Conservation (phyloP, 2,113 vertebrate genomes). For the Pedionomus torquatus region DNA sequence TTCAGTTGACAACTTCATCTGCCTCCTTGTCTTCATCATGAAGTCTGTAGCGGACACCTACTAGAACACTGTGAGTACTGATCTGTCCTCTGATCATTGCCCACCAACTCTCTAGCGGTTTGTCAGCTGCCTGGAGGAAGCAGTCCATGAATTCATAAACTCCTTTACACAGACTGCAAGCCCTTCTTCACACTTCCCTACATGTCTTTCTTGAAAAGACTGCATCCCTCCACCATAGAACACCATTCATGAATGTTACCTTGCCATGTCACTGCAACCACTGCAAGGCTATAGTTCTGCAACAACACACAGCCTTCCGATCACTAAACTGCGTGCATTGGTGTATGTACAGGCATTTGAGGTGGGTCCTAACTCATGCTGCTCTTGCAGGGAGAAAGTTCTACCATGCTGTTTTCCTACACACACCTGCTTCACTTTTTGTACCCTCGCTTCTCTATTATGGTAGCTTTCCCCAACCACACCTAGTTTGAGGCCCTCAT, state of each 20-base stretch:
- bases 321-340: not conserved
- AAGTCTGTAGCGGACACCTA: not conserved
- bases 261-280: not conserved
- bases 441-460: not conserved
- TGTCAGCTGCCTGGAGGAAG: not conserved
- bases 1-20: not conserved
- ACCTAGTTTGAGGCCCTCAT: not conserved
- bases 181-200: not conserved
- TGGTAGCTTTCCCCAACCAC: not conserved
- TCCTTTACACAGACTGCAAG: not conserved
- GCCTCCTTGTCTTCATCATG: not conserved
- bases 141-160: not conserved
- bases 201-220: not conserved
- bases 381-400: not conserved
- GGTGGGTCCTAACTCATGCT: not conserved
- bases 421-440: not conserved
- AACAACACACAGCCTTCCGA: not conserved
- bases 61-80: not conserved
- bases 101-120: not conserved
- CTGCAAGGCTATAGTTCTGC: not conserved
- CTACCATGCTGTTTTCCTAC: not conserved
- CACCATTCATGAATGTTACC: not conserved
- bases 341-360: not conserved
- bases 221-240: not conserved
- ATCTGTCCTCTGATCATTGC: not conserved